A percentile compares a stretch with the other conserved stretches of the same genome.
phyloP scores from a whole-genome alignment of 2,888 invertebrate species.

The Phengaris alcon region DNA sequence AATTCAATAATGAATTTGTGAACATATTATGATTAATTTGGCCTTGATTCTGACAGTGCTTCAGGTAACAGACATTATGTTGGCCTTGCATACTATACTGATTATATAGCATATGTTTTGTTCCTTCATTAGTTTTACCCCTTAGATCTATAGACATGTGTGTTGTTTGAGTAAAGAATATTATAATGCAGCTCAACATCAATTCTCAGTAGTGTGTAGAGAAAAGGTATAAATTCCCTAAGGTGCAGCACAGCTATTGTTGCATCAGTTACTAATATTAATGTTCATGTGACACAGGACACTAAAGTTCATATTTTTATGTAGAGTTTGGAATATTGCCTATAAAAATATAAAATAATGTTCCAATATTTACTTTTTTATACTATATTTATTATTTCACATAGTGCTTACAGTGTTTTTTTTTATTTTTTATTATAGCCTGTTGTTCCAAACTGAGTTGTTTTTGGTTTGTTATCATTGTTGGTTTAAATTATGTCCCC shows the following conservation, averaged over 20 bases:
- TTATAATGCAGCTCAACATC: neutral
- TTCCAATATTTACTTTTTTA: no score
- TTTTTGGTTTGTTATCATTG: no score
- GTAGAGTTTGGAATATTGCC: no score
- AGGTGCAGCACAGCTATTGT: neutral
- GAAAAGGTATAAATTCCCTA: neutral
- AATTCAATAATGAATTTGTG: conserved; percentile 41
- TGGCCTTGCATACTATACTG: conserved; percentile 43
- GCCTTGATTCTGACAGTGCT: conserved; percentile 71
- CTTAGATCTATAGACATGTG: neutral
- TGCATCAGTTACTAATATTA: neutral
- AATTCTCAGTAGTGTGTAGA: neutral
- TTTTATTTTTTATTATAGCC: no score
- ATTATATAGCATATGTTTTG: conserved; percentile 39
- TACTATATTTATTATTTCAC: no score
- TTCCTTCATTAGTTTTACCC: conserved; percentile 9
- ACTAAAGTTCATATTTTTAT: neutral
- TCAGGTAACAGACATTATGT: conserved; percentile 39
- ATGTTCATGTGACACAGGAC: neutral
- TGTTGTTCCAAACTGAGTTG: no score
- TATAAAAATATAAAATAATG: no score
- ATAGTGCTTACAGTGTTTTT: no score
- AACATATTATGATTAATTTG: conserved; percentile 53
- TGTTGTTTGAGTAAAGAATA: conserved; percentile 16
- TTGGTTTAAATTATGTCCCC: no score